A percentile compares a stretch with the other conserved stretches of the same genome.
These are phyloP conservation scores for Procavia capensis DNA, from an alignment of 2,113 vertebrate species.

Conservation along the genomic window DNA sequence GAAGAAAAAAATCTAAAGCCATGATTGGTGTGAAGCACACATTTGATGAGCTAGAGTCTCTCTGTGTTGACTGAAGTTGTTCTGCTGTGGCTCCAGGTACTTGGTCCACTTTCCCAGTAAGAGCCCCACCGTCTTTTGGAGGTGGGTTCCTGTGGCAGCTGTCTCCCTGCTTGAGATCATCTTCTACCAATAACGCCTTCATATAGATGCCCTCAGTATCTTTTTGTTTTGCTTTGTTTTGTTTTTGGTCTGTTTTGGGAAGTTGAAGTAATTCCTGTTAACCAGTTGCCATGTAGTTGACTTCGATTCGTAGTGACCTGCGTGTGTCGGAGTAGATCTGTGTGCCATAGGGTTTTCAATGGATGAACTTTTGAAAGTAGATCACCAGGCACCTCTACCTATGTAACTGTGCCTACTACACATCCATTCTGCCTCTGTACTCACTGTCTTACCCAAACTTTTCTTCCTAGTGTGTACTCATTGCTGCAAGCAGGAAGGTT, in stretches of 20 bases:
- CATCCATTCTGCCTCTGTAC: neutral
- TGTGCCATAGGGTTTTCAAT: neutral
- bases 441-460: neutral
- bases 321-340: neutral
- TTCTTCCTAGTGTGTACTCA: neutral
- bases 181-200: neutral
- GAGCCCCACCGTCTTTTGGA: too few relatives aligned
- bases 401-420: too few relatives aligned
- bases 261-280: neutral
- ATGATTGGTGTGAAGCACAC: neutral
- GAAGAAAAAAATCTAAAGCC: too few relatives aligned
- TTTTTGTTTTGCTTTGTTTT: neutral
- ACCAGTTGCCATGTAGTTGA: neutral
- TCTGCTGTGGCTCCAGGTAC: fast-evolving
- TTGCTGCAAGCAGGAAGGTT: neutral
- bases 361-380: neutral
- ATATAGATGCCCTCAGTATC: neutral
- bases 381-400: neutral
- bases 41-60: neutral
- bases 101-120: fast-evolving
- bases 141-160: fast-evolving
- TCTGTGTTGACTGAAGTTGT: neutral
- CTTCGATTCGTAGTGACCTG: neutral
- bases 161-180: neutral
- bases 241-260: neutral